Evolutionary conservation across 2,888 invertebrate species (phyloP).

Genomic region (Panopea generosa): DNA sequence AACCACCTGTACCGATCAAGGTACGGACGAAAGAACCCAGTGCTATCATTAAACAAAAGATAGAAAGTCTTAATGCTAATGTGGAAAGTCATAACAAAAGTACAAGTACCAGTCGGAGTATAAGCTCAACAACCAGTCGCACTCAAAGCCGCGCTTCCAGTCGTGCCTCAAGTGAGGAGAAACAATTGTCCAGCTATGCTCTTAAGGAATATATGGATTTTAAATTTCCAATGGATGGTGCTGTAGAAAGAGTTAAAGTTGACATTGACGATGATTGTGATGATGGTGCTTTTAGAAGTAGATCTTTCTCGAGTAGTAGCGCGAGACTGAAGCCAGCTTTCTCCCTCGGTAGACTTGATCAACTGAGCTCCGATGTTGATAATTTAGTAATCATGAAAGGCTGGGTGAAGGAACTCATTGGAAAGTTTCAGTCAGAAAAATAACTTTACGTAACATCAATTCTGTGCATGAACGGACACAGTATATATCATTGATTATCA

Average conservation of each 20-base stretch:
- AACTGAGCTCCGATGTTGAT: conserved; percentile 70
- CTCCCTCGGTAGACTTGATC: conserved; percentile 71
- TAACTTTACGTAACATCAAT: neutral
- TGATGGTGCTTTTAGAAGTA: conserved; percentile 27
- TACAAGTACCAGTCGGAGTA: conserved; percentile 53
- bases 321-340: conserved; percentile 60
- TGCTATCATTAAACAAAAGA: conserved; percentile 74
- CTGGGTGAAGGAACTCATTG: conserved; percentile 79
- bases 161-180: conserved; percentile 72
- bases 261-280: conserved; percentile 13
- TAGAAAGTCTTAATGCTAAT: conserved; percentile 73
- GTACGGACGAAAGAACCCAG: conserved; percentile 75
- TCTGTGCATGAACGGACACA: too few relatives aligned
- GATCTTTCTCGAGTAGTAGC: conserved; percentile 31
- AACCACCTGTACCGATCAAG: conserved; percentile 60
- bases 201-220: conserved; percentile 52
- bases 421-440: conserved; percentile 73
- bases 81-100: conserved; percentile 48
- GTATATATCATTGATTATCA: too few relatives aligned
- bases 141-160: conserved; percentile 55
- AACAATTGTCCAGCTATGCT: conserved; percentile 47
- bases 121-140: conserved; percentile 64
- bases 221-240: conserved; percentile 43
- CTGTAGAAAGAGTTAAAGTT: neutral
- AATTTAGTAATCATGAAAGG: conserved; percentile 79